Evolutionary conservation across 2,888 invertebrate genomes (phyloP).

Genomic region (Ophraella communa): DNA sequence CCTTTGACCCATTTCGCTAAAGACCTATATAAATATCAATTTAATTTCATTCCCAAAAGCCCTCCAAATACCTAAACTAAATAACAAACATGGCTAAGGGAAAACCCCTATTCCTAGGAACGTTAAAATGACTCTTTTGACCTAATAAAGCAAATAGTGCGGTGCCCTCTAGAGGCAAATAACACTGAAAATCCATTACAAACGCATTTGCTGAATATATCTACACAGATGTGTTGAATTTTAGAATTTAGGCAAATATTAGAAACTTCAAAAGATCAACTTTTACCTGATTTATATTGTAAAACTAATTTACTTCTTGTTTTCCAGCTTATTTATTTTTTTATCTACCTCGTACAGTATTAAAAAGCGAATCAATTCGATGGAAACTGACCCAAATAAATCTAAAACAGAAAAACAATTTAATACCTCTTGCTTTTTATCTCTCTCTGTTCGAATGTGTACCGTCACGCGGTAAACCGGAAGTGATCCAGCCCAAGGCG

Average conservation of each 20-base stretch:
- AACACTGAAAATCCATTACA: constrained; percentile 31
- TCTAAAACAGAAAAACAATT: neutral
- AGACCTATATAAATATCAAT: constrained; percentile 13
- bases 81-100: constrained; percentile 31
- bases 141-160: constrained; percentile 33
- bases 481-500: constrained; percentile 14
- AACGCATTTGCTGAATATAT: neutral
- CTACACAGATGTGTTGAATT: neutral
- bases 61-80: constrained; percentile 18
- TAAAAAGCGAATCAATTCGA: neutral
- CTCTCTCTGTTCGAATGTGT: neutral
- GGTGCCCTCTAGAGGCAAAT: constrained; percentile 21
- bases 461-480: constrained; percentile 10
- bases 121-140: constrained; percentile 28
- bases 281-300: too few species aligned
- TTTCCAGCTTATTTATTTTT: too few species aligned
- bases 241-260: neutral
- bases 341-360: too few species aligned
- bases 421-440: neutral
- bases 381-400: neutral
- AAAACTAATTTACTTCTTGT: too few species aligned
- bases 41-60: constrained; percentile 7
- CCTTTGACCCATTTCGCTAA: neutral
- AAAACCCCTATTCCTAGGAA: constrained; percentile 7
- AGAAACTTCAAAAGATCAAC: neutral